These are phyloP conservation scores for Rhizoglyphus robini DNA, from an alignment of 1,140 invertebrate species.

Conservation along the genomic window DNA sequence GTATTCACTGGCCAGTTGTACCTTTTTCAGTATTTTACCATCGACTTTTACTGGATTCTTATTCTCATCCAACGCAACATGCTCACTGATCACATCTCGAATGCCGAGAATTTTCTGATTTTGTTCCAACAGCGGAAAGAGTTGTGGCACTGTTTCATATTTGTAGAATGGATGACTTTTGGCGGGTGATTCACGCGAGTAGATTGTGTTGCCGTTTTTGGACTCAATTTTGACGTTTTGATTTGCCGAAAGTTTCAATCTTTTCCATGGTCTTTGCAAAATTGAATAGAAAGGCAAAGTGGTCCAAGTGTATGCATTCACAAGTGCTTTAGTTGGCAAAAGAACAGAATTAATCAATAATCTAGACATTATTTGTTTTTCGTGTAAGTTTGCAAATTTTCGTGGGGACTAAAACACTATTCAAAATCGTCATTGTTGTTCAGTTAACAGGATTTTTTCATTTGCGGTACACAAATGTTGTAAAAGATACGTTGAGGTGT, in stretches of 20 bases:
- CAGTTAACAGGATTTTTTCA: no score
- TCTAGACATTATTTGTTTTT: no score
- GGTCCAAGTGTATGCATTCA: conserved; percentile 61
- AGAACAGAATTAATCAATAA: no score
- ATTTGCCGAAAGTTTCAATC: not conserved
- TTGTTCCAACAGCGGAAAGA: conserved; percentile 41
- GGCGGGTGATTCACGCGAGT: not conserved
- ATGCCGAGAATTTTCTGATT: conserved; percentile 70
- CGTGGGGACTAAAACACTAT: no score
- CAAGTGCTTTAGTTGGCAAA: conserved; percentile 28
- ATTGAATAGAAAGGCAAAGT: conserved; percentile 78
- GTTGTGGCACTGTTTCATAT: conserved; percentile 62
- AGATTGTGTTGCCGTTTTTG: not conserved
- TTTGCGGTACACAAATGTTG: no score
- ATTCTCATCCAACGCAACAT: conserved; percentile 79
- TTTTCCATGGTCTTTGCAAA: conserved; percentile 64
- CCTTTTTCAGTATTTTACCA: conserved; percentile 10
- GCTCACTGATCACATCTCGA: conserved; percentile 72
- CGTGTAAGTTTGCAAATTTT: no score
- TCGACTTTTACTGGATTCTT: conserved; percentile 31
- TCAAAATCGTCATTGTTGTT: no score
- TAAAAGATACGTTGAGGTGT: no score
- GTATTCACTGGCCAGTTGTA: conserved; percentile 40
- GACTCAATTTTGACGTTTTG: not conserved
- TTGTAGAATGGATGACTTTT: conserved; percentile 58